These are phyloP conservation scores for Spheniscus mendiculus DNA, from an alignment of 2,113 vertebrate species.

Conservation along the genomic window DNA sequence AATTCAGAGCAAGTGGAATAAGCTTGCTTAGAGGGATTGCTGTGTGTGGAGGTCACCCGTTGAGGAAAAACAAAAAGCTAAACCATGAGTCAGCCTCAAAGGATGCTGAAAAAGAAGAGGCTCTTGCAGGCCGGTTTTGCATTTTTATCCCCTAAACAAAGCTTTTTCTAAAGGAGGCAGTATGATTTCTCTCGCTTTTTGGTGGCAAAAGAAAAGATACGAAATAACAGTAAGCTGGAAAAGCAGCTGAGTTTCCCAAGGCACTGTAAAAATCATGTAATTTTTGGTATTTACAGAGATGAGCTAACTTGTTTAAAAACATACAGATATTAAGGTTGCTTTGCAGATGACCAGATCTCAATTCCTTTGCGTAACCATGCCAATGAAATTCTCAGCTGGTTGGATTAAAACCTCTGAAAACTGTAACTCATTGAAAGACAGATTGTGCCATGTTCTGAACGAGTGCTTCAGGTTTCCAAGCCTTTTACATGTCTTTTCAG, in stretches of 20 bases:
- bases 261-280: not conserved
- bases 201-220: not conserved
- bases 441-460: not conserved
- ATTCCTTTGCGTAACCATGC: not conserved
- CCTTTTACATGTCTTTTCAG: not conserved
- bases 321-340: not conserved
- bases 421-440: not conserved
- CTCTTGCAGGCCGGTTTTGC: not conserved
- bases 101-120: not conserved
- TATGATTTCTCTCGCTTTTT: not conserved
- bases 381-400: not conserved
- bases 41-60: not conserved
- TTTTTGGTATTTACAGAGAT: not conserved
- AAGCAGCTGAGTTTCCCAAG: not conserved
- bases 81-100: not conserved
- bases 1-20: not conserved
- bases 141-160: not conserved
- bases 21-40: not conserved
- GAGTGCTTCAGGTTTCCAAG: not conserved
- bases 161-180: not conserved
- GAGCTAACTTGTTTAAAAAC: not conserved
- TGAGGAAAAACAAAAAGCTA: not conserved
- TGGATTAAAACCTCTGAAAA: slow-evolving; percentile 10
- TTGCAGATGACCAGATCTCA: not conserved
- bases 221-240: not conserved